Conservation (phyloP, 2,113 vertebrate species). For the Myotis davidii region DNA sequence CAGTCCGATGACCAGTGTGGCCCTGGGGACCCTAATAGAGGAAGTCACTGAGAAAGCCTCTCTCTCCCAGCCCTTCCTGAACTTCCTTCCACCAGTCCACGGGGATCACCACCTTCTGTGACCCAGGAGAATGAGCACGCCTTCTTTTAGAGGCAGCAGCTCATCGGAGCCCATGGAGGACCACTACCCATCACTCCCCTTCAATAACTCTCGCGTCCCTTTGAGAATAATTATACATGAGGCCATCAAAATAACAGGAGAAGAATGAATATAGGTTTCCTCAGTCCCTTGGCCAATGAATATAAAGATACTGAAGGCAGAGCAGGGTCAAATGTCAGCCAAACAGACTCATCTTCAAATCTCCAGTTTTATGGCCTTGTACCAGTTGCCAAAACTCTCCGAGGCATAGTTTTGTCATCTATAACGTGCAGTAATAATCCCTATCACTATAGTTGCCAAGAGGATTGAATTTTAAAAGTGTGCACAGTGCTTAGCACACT, state of each 20-base stretch:
- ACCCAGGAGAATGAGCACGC: neutral
- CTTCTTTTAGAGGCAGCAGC: constrained; percentile 31
- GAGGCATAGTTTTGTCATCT: neutral
- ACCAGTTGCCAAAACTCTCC: neutral
- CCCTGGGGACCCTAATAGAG: neutral
- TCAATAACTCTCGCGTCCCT: neutral
- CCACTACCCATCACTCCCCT: constrained; percentile 16
- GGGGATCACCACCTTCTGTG: neutral
- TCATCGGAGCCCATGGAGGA: neutral
- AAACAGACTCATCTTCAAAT: neutral
- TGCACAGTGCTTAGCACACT: neutral
- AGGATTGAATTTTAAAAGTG: neutral
- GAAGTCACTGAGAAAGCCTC: neutral
- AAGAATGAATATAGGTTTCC: neutral
- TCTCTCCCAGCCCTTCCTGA: neutral
- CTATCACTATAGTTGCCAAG: neutral
- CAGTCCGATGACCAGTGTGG: neutral
- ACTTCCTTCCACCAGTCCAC: constrained; percentile 22
- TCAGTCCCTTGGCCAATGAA: neutral
- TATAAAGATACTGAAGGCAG: neutral
- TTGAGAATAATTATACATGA: constrained; percentile 36
- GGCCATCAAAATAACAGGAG: neutral
- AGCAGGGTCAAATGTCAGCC: neutral
- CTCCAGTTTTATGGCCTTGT: neutral
- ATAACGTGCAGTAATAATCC: constrained; percentile 1